Base-by-base conservation (phyloP, 2,888 invertebrate genomes). In the Invenusta paracnida region DNA sequence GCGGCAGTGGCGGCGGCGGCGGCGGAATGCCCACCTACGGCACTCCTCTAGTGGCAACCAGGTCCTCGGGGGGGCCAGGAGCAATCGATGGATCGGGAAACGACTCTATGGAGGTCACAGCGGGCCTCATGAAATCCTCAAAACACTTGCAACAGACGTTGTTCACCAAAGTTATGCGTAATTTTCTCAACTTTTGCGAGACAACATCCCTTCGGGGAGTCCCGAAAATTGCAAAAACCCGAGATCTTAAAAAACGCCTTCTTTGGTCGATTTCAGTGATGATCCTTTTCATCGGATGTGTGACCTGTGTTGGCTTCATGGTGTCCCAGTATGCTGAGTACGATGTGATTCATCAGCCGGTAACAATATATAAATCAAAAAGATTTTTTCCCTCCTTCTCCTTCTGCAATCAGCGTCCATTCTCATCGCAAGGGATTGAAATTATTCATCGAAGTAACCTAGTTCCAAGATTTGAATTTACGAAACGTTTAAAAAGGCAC, bases 201-300 rank as follows among this genome's bases (percentile, higher is more conserved):
- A 85, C 73, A 86, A 85, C 88, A 86, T 87, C 91, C 90, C 87
- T 85, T 28, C 5, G 86, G 30, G 86, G 86, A 17, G 86, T 85
- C n/a, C 86, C 86, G 2, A 86, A 67, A 30, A 86, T 85, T 11
- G 85, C 48, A 5, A 85, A 85, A 67, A 85, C 85, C 5, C 28
- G 28, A 30, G 85, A 86, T 2, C 13, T 29, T 5, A 86, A 66
- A 66, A 28, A 29, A 25, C 48, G 67, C 0, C 1, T 85, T 1
- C n/a, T 85, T 23, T 85, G 86, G 86, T 25, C 48, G 2, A 28
- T 66, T 85, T 85, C 85, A 13, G 86, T 85, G 23, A 17, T 85
- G 0, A 66, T 86, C n/a, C 86, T 85, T 13, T 85, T 85, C 29
- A 85, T 85, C 0, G 86, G 85, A 29, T 85, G 86, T 25, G 67